A percentile compares a stretch with the other conserved stretches of the same genome.
phyloP scores from a whole-genome alignment of 2,113 vertebrate species.

The Albula glossodonta region DNA sequence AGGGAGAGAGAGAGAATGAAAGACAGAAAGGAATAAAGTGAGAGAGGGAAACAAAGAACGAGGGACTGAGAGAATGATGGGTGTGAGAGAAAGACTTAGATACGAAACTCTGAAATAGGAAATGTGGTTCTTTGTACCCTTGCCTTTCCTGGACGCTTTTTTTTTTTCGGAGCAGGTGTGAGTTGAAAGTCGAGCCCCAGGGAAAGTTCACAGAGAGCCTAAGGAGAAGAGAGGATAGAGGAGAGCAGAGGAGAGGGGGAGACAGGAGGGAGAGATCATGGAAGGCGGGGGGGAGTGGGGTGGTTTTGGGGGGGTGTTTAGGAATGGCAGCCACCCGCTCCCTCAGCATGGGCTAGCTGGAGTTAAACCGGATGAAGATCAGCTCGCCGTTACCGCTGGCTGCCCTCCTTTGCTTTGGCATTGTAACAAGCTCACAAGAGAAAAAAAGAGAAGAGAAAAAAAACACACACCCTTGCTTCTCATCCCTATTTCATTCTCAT shows the following conservation, averaged over 20 bases:
- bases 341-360: too few relatives aligned
- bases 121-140: constrained; percentile 11
- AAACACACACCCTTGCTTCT: background rate
- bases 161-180: constrained; percentile 16
- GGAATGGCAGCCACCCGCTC: too few relatives aligned
- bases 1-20: background rate
- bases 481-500: background rate
- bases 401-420: too few relatives aligned
- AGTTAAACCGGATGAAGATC: too few relatives aligned
- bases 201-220: constrained; percentile 15
- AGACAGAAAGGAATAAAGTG: background rate
- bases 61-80: background rate
- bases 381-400: too few relatives aligned
- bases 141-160: constrained; percentile 5
- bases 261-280: background rate
- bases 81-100: constrained; percentile 38
- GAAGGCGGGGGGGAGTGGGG: constrained; percentile 19
- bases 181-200: constrained; percentile 33
- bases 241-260: background rate
- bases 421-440: background rate
- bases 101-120: constrained; percentile 36
- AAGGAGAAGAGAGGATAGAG: constrained; percentile 31
- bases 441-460: background rate
- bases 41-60: constrained; percentile 7
- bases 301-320: too few relatives aligned